Evolutionary conservation across 1,140 invertebrate species (phyloP), one percentile per base, ranked within the genome.

Genomic region (Bombus ignitus): DNA sequence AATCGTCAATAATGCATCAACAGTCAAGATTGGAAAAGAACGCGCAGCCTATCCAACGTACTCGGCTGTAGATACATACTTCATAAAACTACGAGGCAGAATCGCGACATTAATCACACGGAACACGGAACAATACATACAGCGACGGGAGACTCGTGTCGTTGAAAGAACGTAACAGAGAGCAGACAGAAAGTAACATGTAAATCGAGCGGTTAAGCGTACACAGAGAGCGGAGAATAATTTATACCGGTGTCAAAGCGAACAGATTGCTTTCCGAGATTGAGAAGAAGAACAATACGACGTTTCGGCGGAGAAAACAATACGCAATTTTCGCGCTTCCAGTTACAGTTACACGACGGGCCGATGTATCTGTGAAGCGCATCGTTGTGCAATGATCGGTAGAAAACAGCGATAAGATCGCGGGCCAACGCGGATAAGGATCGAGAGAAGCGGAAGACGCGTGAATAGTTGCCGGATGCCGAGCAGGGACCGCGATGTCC

Each of bases 381-480:
- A 88, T 70, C 83, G 75, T 86, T 70, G 79, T 12, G 39, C 71
- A 83, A 82, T 62, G 80, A 89, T 89, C 80, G 75, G 77, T 80
- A 70, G 57, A 32, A 66, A 66, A 53, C 72, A 37, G 44, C 76
- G 88, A 89, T 89, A 89, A 39, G 75, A 70, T 70, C 59, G 37
- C 15, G 47, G 80, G 74, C 35, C 71, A 35, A 44, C 47, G 18
- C 25, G 75, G 79, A 85, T 85, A 85, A 80, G 10, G 42, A 86
- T 88, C 85, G 77, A 4, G 15, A 80, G 47, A 35, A 9, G n/a
- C 65, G 32, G 59, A 86, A 71, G 66, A 35, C 37, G 73, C 65
- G 65, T 82, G 88, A 76, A 89, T 76, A 78, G 83, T 53, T 68
- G n/a, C 37, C 59, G 86, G 53, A 77, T 77, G 66, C 78, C n/a